Evolutionary conservation across 2,113 vertebrate genomes (phyloP).

Genomic region (Gallinago jamesoni): DNA sequence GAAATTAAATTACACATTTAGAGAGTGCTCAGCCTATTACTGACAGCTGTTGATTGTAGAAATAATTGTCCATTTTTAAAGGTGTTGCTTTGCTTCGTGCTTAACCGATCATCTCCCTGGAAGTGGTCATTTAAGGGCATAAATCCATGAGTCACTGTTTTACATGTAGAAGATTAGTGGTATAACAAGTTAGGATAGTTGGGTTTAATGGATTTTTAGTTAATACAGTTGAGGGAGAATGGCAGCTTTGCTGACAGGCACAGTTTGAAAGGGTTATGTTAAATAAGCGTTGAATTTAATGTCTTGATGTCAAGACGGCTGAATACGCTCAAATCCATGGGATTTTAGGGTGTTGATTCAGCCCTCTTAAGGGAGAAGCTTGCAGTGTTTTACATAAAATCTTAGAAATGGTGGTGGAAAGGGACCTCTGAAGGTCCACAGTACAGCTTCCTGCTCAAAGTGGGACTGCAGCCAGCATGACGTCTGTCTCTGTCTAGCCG

Average conservation of each 20-base stretch:
- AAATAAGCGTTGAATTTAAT: not conserved
- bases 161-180: not conserved
- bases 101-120: not conserved
- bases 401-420: not conserved
- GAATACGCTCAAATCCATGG: not conserved
- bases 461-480: not conserved
- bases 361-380: not conserved
- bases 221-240: not conserved
- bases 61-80: constrained; percentile 43
- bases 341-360: not conserved
- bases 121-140: not conserved
- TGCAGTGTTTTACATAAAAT: not conserved
- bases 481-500: not conserved
- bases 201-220: not conserved
- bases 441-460: not conserved
- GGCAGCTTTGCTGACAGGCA: not conserved
- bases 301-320: not conserved
- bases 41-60: constrained; percentile 59
- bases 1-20: constrained; percentile 70
- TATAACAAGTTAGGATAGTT: not conserved
- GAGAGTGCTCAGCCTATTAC: not conserved
- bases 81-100: not conserved
- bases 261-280: not conserved
- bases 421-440: not conserved
- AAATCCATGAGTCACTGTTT: not conserved